These are phyloP conservation scores for Acrocyrtus sp. DNA, from an alignment of 2,888 invertebrate species.

Conservation along the genomic window DNA sequence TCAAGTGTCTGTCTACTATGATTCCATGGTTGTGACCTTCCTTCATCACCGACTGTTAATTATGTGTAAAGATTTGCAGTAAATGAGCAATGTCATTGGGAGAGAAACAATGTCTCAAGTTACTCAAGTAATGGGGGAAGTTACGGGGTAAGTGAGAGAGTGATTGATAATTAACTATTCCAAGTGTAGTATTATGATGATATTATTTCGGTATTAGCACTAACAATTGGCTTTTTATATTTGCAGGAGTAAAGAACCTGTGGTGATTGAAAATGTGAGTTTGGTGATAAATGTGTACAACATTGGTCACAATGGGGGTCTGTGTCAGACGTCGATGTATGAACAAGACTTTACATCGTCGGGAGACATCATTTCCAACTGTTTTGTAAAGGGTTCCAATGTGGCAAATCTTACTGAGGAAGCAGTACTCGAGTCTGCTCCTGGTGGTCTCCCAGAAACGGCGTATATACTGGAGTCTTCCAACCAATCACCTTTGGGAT, in stretches of 20 bases:
- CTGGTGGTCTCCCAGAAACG: background rate
- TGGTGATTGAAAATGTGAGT: constrained; percentile 41
- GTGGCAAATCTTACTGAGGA: background rate
- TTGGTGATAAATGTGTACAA: constrained; percentile 42
- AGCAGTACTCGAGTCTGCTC: background rate
- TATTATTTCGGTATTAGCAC: background rate
- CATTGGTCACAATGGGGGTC: constrained; percentile 11
- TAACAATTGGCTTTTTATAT: background rate
- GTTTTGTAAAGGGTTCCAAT: background rate
- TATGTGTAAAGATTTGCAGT: too few relatives aligned
- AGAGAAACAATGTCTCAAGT: background rate
- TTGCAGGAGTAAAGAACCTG: constrained; percentile 34
- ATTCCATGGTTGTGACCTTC: too few relatives aligned
- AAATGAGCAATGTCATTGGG: background rate
- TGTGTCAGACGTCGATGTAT: background rate
- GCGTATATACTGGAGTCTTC: background rate
- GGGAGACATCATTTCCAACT: background rate
- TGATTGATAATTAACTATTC: background rate
- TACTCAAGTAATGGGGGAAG: background rate
- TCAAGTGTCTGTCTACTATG: too few relatives aligned
- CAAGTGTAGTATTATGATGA: background rate
- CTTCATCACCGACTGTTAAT: too few relatives aligned
- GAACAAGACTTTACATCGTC: background rate
- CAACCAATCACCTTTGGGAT: constrained; percentile 23
- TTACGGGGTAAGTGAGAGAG: background rate